Conservation (phyloP, 2,888 invertebrate species). For the Brenthis daphne region DNA sequence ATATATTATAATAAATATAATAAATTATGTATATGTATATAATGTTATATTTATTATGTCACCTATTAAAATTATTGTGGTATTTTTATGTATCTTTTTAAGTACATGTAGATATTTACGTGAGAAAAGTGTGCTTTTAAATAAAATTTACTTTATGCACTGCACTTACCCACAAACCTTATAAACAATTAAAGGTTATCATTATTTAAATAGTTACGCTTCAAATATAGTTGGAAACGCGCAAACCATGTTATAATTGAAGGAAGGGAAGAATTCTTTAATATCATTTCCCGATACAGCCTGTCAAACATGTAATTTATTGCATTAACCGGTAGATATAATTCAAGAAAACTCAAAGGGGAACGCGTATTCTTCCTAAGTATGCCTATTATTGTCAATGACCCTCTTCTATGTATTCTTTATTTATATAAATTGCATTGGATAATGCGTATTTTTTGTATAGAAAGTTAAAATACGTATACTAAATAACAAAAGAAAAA, state of each 20-base stretch:
- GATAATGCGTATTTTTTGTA: not conserved
- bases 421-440: not conserved
- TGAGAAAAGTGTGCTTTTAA: too few species aligned
- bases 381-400: not conserved
- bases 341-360: slow-evolving; percentile 22
- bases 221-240: not conserved
- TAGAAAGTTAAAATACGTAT: not conserved
- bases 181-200: too few species aligned
- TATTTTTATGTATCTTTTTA: not conserved
- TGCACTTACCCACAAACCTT: too few species aligned
- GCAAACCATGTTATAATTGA: slow-evolving; percentile 21
- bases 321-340: slow-evolving; percentile 16
- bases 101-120: too few species aligned
- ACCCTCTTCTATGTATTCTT: not conserved
- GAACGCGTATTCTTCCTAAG: slow-evolving; percentile 15
- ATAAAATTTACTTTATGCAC: too few species aligned
- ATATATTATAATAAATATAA: too few species aligned
- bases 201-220: not conserved
- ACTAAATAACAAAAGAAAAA: too few species aligned
- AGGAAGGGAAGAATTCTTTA: slow-evolving; percentile 26
- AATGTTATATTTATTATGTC: too few species aligned
- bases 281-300: slow-evolving; percentile 34
- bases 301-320: slow-evolving; percentile 35
- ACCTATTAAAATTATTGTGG: too few species aligned
- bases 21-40: not conserved